phyloP scores from a whole-genome alignment of 92 coral and sea anemone species.

The Bergia sp. region DNA sequence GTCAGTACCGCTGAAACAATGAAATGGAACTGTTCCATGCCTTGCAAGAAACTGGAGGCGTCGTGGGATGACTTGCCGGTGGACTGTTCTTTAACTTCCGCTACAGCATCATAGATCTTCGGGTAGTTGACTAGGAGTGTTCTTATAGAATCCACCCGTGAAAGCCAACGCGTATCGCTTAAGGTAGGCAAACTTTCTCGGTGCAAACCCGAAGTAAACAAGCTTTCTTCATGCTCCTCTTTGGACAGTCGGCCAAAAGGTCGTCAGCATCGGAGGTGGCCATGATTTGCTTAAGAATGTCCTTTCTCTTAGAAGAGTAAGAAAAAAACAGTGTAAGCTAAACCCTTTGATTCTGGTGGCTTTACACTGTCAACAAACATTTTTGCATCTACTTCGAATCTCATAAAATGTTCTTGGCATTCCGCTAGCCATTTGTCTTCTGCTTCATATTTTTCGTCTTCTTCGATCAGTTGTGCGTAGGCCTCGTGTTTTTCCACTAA shows the following conservation, averaged over 20 bases:
- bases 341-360: no score
- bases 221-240: slow-evolving; percentile 1
- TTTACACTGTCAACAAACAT: neutral
- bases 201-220: neutral
- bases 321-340: slow-evolving; percentile 40
- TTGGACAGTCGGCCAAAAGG: no score
- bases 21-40: no score
- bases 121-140: slow-evolving; percentile 23
- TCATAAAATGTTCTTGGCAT: no score
- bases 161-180: no score
- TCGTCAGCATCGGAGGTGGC: slow-evolving; percentile 22
- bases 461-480: neutral
- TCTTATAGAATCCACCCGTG: no score
- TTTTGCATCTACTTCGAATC: no score
- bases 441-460: neutral
- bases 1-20: no score
- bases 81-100: slow-evolving; percentile 19
- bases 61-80: slow-evolving; percentile 22
- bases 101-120: slow-evolving; percentile 20
- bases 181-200: no score
- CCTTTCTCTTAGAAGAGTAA: neutral
- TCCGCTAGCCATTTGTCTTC: neutral
- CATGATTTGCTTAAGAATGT: neutral
- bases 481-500: no score
- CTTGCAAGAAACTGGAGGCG: slow-evolving; percentile 6